phyloP scores from a whole-genome alignment of 2,113 vertebrate genomes.

The Tyto alba region DNA sequence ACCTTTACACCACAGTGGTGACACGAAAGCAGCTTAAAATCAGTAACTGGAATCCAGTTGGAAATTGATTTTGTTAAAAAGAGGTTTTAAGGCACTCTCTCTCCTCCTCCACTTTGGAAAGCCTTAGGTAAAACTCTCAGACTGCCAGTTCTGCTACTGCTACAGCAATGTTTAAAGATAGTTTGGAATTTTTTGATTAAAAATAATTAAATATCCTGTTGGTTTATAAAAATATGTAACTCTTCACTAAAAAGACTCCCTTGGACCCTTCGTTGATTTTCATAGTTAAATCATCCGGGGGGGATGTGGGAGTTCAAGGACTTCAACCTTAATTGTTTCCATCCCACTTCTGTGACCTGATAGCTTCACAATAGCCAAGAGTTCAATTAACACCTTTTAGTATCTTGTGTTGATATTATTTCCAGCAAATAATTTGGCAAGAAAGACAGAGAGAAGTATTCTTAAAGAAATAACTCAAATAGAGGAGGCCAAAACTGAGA shows the following conservation, averaged over 20 bases:
- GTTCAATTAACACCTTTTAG: neutral
- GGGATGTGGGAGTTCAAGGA: neutral
- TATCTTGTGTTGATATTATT: neutral
- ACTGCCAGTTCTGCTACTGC: neutral
- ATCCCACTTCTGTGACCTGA: neutral
- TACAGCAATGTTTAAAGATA: neutral
- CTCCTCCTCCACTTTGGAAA: neutral
- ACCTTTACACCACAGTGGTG: neutral
- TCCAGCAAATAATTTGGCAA: conserved; percentile 38
- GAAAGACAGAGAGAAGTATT: neutral
- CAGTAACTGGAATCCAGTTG: neutral
- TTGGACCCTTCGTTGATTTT: neutral
- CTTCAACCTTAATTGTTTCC: neutral
- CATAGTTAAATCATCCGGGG: neutral
- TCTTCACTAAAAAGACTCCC: neutral
- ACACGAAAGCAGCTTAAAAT: neutral
- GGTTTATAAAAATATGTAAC: neutral
- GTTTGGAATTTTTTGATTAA: neutral
- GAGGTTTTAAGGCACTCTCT: neutral
- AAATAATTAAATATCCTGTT: neutral
- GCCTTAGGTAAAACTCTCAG: neutral
- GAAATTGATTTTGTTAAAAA: neutral
- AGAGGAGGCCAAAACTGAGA: neutral
- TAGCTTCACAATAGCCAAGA: neutral
- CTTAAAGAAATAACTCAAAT: neutral